Evolutionary conservation across 2,888 invertebrate genomes (phyloP), one percentile per base, ranked within the genome.

Genomic region (Tinea semifulvella): DNA sequence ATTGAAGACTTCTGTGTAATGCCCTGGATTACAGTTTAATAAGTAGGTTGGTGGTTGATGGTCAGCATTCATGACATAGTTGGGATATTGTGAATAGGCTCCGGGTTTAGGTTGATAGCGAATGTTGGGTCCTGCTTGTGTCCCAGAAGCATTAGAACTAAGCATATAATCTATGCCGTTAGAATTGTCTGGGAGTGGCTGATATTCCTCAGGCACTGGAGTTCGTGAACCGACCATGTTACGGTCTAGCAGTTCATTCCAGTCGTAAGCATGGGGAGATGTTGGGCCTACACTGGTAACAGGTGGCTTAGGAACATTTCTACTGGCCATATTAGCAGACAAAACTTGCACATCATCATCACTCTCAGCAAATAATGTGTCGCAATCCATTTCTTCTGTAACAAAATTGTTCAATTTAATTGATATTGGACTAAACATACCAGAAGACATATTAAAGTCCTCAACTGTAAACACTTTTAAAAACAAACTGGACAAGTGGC

Each of bases 381-480:
- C 86, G 65, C 83, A 85, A 52, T 87, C 86, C 84, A 86, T 85
- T 58, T 86, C 85, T 53, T 84, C 85, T 76, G 79, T 54, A 83
- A 65, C 49, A 54, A 17, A 3, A 22, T 22, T 22, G 5, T 5
- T 22, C 2, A 36, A 36, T 18, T 16, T 2, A 17, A 11, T 36
- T 18, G n/a, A 36, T 18, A 36, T 13, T 6, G 17, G 16, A 27
- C n/a, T 2, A 31, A 3, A 31, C n/a, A n/a, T 14, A 31, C 6
- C 13, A 13, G 14, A 31, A 2, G 11, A 2, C 13, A 13, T 14
- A 14, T 13, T 31, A 13, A 11, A n/a, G n/a, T n/a, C n/a, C n/a
- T n/a, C n/a, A n/a, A n/a, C n/a, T n/a, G n/a, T n/a, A n/a, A n/a
- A n/a, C n/a, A n/a, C n/a, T n/a, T n/a, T n/a, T n/a, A n/a, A n/a